Base-by-base conservation (phyloP, 2,797 vertebrate genomes). In the Cichlasoma orientale region DNA sequence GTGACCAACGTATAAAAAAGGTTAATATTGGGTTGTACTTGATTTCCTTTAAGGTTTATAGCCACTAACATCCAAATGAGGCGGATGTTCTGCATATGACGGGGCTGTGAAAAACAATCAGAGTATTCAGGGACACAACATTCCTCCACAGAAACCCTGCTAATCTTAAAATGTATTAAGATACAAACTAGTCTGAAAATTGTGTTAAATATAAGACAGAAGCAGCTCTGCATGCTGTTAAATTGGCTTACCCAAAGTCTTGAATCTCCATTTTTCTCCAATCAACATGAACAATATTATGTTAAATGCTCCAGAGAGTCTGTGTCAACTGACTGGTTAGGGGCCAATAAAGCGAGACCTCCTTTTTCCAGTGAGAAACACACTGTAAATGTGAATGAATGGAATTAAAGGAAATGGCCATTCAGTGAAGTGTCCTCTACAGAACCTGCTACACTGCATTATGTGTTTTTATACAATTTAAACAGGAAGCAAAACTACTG, bases 1-100 rank as follows among this genome's bases (percentile, higher is more conserved):
- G 41, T 66, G 19, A 29, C 61, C 61, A 66, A 19, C 38, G 29
- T 47, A 66, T 27, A 27, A 66, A 66, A n/a, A 66, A 66, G 61
- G 38, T 66, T 47, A 66, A 47, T 19, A 12, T 27, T 11, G 9
- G 12, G 61, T 19, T 12, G 16, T 14, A 66, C 41, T 12, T 66
- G 18, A 29, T 47, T 66, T 66, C 23, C 61, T 66, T 27, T 23
- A 29, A 66, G 38, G 61, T 47, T 66, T 66, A 19, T 47, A 27
- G 27, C 16, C 38, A 47, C 23, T 27, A 47, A 47, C 3, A 47
- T 66, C 23, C 41, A 47, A 66, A 29, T 47, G 41, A 16, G 23
- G 41, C 27, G 9, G 14, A 9, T 66, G 23, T 29, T 19, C 27
- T 19, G 23, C 44, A 29, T 19, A 12, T 66, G 61, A 66, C 38